Conservation (phyloP, 2,888 invertebrate species). For the Dendrolimus houi region DNA sequence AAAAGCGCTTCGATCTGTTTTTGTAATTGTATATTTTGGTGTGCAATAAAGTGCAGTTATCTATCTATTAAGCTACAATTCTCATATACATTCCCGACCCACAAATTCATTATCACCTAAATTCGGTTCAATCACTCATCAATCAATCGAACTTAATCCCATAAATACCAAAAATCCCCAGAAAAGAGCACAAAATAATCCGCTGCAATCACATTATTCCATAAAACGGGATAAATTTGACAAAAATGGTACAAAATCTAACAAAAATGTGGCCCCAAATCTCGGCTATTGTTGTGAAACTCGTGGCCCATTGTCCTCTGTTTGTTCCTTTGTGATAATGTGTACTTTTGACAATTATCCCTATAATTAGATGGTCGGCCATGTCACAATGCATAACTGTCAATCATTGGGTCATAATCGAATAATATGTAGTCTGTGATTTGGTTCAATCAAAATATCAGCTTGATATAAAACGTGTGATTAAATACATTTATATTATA, state of each 20-base stretch:
- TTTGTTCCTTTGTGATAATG: constrained; percentile 12
- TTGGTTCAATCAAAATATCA: no score
- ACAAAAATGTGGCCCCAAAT: constrained; percentile 6
- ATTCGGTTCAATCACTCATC: background rate
- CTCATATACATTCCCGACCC: background rate
- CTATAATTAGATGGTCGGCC: constrained; percentile 31
- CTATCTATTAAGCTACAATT: no score
- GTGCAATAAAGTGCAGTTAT: no score
- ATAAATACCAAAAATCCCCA: background rate
- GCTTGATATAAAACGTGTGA: no score
- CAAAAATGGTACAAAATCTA: constrained; percentile 20
- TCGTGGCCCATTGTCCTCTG: constrained; percentile 21
- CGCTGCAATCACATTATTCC: constrained; percentile 20
- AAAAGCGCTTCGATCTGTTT: no score
- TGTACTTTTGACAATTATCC: constrained; percentile 28
- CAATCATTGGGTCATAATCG: constrained; percentile 28
- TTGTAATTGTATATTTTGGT: no score
- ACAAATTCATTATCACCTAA: background rate
- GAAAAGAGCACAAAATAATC: constrained; percentile 3
- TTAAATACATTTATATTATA: no score
- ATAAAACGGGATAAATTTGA: constrained; percentile 33
- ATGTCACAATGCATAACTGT: constrained; percentile 27
- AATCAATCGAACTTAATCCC: background rate
- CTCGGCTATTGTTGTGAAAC: constrained; percentile 1
- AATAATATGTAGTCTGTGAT: constrained; percentile 4